Percentiles rank a stretch among this genome's conserved stretches.
phyloP scores from a whole-genome alignment of 2,113 vertebrate species.

The Albula goreensis region DNA sequence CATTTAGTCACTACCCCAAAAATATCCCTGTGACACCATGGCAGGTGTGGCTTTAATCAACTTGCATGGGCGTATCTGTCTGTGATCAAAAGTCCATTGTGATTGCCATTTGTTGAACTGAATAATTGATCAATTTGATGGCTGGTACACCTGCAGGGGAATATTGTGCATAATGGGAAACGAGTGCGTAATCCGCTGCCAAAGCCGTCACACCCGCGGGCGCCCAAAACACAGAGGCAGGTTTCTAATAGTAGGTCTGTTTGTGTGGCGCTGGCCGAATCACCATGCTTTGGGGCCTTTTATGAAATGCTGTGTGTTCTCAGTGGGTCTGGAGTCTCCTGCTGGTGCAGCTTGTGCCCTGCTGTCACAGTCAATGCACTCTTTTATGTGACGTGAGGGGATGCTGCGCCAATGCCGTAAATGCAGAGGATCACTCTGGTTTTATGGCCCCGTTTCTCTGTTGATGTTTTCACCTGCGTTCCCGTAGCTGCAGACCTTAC shows the following conservation, averaged over 20 bases:
- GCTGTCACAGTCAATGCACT: no score
- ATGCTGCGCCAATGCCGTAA: not conserved
- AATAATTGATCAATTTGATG: conserved; percentile 53
- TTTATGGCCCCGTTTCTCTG: conserved; percentile 42
- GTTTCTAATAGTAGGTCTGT: no score
- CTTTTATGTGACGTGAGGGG: no score
- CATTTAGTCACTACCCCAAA: conserved; percentile 14
- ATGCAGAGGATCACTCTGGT: not conserved
- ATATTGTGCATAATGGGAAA: conserved; percentile 36
- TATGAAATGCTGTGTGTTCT: no score
- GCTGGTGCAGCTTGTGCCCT: no score
- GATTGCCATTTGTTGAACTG: conserved; percentile 50
- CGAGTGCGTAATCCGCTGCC: no score
- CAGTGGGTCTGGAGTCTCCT: no score
- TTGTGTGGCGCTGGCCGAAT: no score
- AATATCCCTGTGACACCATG: conserved; percentile 29
- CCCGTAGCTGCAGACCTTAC: conserved; percentile 40
- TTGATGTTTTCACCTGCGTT: conserved; percentile 30
- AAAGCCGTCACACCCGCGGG: no score
- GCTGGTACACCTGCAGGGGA: conserved; percentile 38
- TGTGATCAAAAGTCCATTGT: conserved; percentile 43
- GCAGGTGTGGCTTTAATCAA: conserved; percentile 47
- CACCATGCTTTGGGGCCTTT: no score
- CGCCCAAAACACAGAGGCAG: no score
- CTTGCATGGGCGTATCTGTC: conserved; percentile 53